Evolutionary conservation across 2,888 invertebrate genomes (phyloP), one percentile per base, ranked within the genome.

Genomic region (Coleophora flavipennella): DNA sequence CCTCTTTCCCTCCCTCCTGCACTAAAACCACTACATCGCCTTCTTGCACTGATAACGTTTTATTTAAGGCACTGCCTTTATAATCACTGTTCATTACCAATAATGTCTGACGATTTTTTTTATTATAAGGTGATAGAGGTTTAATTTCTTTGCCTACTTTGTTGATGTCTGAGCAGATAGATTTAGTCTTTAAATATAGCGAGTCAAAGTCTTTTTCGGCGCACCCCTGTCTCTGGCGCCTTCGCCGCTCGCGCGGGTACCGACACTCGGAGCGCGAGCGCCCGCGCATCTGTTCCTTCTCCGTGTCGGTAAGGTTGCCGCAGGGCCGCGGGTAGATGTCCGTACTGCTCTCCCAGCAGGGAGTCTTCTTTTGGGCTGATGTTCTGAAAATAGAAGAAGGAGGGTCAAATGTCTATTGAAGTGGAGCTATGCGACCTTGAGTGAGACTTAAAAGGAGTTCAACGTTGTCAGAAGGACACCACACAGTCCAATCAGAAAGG

Each of bases 321-420:
- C 92, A 89, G 0, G 93, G 93, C 37, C 89, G 89, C 2, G 93
- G 93, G 64, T 93, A 93, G 41, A 93, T 89, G 66, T 93, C 93
- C 0, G 91, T 91, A 52, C 90, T 91, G 53, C 91, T 91, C 59
- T 93, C 93, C 93, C 94, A 93, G 58, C 93, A 93, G 0, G 89
- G 92, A 1, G 87, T 88, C 36, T 89, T 88, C 52, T 88, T 88
- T 46, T 87, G 83, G 3, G 74, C 51, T 4, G 85, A 80, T 43
- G 86, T 67, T 32, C 87, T 87, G 62, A 44, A 73, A 62, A 67
- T 36, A 9, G 12, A 13, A n/a, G 8, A 25, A 29, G 26, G 20
- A 20, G n/a, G n/a, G n/a, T n/a, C n/a, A n/a, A n/a, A n/a, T n/a
- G n/a, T n/a, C n/a, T n/a, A n/a, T n/a, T n/a, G n/a, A n/a, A n/a